Percentiles rank a stretch among this genome's conserved stretches.
Evolutionary conservation across 1,140 invertebrate genomes (phyloP).

Genomic region (Augochlora pura): DNA sequence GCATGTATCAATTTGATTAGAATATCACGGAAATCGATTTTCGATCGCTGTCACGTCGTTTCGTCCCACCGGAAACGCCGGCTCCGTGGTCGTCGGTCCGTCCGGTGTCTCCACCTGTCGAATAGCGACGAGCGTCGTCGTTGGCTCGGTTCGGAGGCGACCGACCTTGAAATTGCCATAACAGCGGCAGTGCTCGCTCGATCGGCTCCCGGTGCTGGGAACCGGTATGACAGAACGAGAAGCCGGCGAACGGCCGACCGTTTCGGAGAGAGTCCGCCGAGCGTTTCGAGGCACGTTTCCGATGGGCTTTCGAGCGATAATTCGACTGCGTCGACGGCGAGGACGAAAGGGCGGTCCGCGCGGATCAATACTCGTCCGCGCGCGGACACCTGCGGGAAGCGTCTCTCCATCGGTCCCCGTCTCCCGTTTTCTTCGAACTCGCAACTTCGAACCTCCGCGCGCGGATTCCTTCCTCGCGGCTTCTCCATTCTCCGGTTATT

Average conservation of each 20-base stretch:
- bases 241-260: neutral
- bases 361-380: conserved; percentile 38
- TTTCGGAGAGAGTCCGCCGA: too few species aligned
- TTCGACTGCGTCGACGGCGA: neutral
- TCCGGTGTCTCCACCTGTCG: conserved; percentile 64
- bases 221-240: conserved; percentile 47
- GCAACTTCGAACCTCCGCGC: neutral
- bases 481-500: too few species aligned
- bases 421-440: neutral
- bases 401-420: neutral
- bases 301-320: neutral
- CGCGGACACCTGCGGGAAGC: neutral
- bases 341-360: conserved; percentile 1
- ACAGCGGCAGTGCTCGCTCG: neutral
- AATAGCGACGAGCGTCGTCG: neutral
- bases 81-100: neutral
- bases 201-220: conserved; percentile 3
- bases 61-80: too few species aligned
- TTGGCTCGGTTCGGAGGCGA: conserved; percentile 49
- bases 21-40: too few species aligned
- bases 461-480: too few species aligned
- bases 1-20: too few species aligned
- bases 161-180: conserved; percentile 75
- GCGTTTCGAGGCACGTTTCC: too few species aligned
- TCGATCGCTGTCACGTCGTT: neutral